Base-by-base conservation (phyloP, 2,888 invertebrate genomes). In the Agrochola litura region DNA sequence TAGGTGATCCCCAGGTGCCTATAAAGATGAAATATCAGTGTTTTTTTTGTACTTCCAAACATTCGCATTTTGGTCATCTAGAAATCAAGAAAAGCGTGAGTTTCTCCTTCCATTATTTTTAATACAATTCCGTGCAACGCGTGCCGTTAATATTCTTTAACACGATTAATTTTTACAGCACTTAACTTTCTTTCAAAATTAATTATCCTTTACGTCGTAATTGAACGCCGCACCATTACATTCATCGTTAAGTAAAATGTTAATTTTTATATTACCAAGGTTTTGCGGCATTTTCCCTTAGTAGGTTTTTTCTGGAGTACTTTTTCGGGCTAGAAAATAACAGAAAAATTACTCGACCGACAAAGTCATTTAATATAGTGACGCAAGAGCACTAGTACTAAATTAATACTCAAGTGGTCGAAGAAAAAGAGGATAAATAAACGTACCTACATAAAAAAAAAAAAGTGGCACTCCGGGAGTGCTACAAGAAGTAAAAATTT, bases 141-240 rank as follows among this genome's bases (percentile, higher is more conserved):
- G 70, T 75, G 73, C 65, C 86, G 66, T 79, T 86, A 84, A 86
- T 87, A 74, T 86, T 77, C 63, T 84, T 83, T 76, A 80, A 83
- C 75, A 65, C 80, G 73, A 88, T 88, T 84, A 88, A 76, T 84
- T 87, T 86, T 86, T 81, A 72, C 72, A 78, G 86, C 82, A 86
- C 84, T 84, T 86, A 84, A 79, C 72, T 79, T 83, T 85, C 77
- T 87, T 85, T 85, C 72, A 75, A 81, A 85, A 85, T 87, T 85
- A 87, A 85, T 85, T 87, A 77, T 85, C 85, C 85, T 85, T 85
- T 76, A 81, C 74, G 71, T 71, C 74, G 63, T 84, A 84, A 84
- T 85, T 78, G 83, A 83, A 64, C 58, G 65, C 61, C 81, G 76
- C 85, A 66, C 81, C 85, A 84, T 84, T 85, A 84, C 77, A 81